Conservation (phyloP, 2,888 invertebrate species). For the Drosophila quinaria region DNA sequence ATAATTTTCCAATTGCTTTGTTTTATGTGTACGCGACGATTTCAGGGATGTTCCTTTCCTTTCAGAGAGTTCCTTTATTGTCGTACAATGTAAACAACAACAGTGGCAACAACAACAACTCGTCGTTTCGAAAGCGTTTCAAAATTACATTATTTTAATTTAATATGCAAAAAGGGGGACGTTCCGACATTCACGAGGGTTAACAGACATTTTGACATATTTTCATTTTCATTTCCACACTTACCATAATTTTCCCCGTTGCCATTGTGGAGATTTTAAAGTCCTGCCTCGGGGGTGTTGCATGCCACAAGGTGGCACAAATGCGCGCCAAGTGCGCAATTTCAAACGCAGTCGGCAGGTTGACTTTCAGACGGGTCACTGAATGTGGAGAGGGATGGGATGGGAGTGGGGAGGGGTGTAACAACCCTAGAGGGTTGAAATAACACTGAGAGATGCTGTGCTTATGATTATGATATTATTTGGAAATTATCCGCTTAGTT, state of each 20-base stretch:
- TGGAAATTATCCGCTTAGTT: slow-evolving; percentile 84
- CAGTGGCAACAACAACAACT: slow-evolving; percentile 29
- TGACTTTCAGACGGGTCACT: slow-evolving; percentile 67
- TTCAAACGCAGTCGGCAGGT: slow-evolving; percentile 82
- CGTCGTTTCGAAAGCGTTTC: slow-evolving; percentile 62
- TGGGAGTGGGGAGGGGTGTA: neutral
- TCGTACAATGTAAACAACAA: slow-evolving; percentile 70
- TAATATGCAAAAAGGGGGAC: slow-evolving; percentile 74
- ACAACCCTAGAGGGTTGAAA: slow-evolving; percentile 57
- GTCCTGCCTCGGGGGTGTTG: slow-evolving; percentile 37
- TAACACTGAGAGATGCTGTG: slow-evolving; percentile 33
- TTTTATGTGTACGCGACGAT: slow-evolving; percentile 46
- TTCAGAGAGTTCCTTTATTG: slow-evolving; percentile 50
- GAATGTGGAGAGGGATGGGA: neutral
- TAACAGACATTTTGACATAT: slow-evolving; percentile 77
- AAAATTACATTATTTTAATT: slow-evolving; percentile 85
- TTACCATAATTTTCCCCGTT: slow-evolving; percentile 70
- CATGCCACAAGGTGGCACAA: slow-evolving; percentile 49
- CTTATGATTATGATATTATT: slow-evolving; percentile 85
- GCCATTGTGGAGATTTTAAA: slow-evolving; percentile 63
- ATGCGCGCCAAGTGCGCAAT: slow-evolving; percentile 71
- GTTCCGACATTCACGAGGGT: slow-evolving; percentile 46
- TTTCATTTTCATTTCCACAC: slow-evolving; percentile 78
- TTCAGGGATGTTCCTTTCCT: slow-evolving; percentile 48
- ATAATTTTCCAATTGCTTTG: slow-evolving; percentile 85